phyloP scores from a whole-genome alignment of 2,888 invertebrate genomes.

The Coenonympha arcania region DNA sequence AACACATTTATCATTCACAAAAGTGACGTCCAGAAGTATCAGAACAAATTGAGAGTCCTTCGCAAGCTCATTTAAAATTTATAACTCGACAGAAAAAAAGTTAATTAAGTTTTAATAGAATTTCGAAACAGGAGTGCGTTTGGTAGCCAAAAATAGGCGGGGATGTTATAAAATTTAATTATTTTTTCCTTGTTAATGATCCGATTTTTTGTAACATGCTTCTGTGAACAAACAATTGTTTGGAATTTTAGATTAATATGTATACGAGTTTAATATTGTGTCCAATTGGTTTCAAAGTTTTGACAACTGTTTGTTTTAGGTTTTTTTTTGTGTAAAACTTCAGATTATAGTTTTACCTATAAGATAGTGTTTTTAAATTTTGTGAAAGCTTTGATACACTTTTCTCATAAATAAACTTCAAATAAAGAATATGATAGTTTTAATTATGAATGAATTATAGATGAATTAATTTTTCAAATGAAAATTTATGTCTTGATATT shows the following conservation, averaged over 20 bases:
- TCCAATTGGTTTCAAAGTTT: background rate
- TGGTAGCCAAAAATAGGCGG: slow-evolving; percentile 75
- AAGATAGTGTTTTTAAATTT: too few species aligned
- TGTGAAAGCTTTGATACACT: too few species aligned
- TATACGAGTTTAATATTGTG: too few species aligned
- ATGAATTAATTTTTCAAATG: too few species aligned
- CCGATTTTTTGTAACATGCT: slow-evolving; percentile 50
- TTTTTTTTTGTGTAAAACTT: too few species aligned
- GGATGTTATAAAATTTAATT: slow-evolving; percentile 71
- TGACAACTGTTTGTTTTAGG: slow-evolving; percentile 6
- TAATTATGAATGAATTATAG: too few species aligned
- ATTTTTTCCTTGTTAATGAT: slow-evolving; percentile 64
- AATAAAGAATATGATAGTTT: too few species aligned
- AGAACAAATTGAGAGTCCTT: slow-evolving; percentile 69
- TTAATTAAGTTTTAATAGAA: slow-evolving; percentile 75
- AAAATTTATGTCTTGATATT: too few species aligned
- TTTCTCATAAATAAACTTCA: too few species aligned
- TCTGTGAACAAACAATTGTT: slow-evolving; percentile 62
- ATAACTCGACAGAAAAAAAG: slow-evolving; percentile 63
- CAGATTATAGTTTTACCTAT: too few species aligned
- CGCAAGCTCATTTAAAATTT: slow-evolving; percentile 63
- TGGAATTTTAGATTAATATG: slow-evolving; percentile 7
- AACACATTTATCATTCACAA: slow-evolving; percentile 68
- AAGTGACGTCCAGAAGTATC: slow-evolving; percentile 73
- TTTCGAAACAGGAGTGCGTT: slow-evolving; percentile 66